Evolutionary conservation across 2,888 invertebrate species (phyloP), one percentile per base, ranked within the genome.

Genomic region (Dermolepida albohirtum): DNA sequence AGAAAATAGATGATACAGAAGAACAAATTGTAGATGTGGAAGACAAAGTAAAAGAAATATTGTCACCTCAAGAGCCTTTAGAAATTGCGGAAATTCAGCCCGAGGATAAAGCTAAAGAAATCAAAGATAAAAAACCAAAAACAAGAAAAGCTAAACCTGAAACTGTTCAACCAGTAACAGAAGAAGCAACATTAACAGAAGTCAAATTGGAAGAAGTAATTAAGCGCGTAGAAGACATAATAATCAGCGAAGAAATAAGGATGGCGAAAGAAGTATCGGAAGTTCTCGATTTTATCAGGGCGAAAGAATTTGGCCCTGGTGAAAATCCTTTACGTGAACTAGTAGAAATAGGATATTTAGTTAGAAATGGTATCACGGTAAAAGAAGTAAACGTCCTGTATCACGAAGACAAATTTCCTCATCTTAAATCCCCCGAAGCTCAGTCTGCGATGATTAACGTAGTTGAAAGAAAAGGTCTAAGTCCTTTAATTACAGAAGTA

Each of bases 361-460:
- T 94, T 68, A 87, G 90, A 71, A 90, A 89, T 74, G 95, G 95
- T 14, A 87, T 93, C 40, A 88, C 90, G 1, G 90, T 90, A 1
- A 88, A 89, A 76, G 90, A 94, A 84, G 91, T 95, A 51, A 92
- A 91, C 72, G 88, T 90, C 51, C 86, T 94, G 71, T 94, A 94
- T 76, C 89, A 91, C 76, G 90, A 92, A 14, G 89, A 92, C 75
- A 89, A 90, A 75, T 94, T 95, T 82, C 92, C 93, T 16, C 90
- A 93, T 11, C 81, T 95, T 64, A 88, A 90, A 77, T 89, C 91
- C 11, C 93, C 94, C 0, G 91, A 93, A 78, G 92, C 94, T 0
- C 95, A 95, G 82, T 92, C 92, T 34, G 94, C 95, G 8, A 83
- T 95, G 77, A 94, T 95, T 7, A 91, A 92, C 75, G 86, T 95